Percentiles rank a stretch among this genome's conserved stretches.
These are phyloP conservation scores for Riparia riparia DNA, from an alignment of 2,113 vertebrate genomes.

Conservation along the genomic window DNA sequence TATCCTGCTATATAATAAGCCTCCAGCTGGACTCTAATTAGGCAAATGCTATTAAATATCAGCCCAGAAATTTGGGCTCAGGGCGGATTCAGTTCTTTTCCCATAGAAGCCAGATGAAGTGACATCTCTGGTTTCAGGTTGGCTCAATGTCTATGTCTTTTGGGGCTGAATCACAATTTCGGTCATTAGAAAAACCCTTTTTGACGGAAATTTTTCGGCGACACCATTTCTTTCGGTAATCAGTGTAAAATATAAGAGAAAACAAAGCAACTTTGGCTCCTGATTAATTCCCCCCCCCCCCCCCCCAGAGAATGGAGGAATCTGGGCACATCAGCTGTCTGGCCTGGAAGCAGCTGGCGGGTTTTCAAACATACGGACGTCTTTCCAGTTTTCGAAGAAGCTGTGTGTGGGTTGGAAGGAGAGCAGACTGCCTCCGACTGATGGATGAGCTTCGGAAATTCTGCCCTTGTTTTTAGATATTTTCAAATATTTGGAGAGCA, in stretches of 20 bases:
- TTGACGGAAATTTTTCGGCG: background rate
- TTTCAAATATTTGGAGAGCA: constrained; percentile 58
- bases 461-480: constrained; percentile 10
- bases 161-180: background rate
- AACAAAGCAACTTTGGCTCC: background rate
- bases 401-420: constrained; percentile 17
- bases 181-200: background rate
- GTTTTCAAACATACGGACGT: background rate
- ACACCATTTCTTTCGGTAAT: background rate
- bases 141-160: background rate
- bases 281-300: background rate
- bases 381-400: constrained; percentile 27
- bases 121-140: background rate
- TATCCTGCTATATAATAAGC: background rate
- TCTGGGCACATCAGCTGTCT: constrained; percentile 25
- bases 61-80: background rate
- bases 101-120: background rate
- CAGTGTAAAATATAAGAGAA: background rate
- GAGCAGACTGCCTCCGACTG: background rate
- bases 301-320: background rate
- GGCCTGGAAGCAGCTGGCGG: background rate
- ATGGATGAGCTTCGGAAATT: constrained; percentile 39
- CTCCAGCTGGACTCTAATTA: background rate
- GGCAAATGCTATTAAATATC: background rate
- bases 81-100: background rate